Percentiles rank a stretch among this genome's conserved stretches.
Conservation (phyloP, 2,888 invertebrate species). For the Phalangium opilio region DNA sequence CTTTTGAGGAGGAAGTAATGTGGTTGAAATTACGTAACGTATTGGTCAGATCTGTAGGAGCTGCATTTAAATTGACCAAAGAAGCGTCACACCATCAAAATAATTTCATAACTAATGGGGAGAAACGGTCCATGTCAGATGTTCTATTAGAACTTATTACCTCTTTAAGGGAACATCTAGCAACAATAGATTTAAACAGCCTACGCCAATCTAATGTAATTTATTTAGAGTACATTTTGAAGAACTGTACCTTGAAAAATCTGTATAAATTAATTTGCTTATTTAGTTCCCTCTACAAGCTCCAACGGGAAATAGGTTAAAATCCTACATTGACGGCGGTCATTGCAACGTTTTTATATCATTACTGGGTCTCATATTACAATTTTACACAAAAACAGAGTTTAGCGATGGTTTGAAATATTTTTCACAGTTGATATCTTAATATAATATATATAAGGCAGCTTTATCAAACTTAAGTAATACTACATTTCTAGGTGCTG, state of each 20-base stretch:
- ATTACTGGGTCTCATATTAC: constrained; percentile 7
- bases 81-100: constrained; percentile 8
- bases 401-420: too few relatives aligned
- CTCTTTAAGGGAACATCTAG: constrained; percentile 10
- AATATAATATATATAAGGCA: too few relatives aligned
- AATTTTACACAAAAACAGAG: too few relatives aligned
- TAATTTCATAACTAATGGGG: constrained; percentile 14
- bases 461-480: too few relatives aligned
- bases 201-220: background rate
- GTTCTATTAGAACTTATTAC: constrained; percentile 10
- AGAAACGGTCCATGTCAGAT: constrained; percentile 10
- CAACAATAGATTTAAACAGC: constrained; percentile 7
- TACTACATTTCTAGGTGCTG: too few relatives aligned
- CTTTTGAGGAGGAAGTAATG: constrained; percentile 5
- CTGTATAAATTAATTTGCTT: background rate
- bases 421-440: too few relatives aligned
- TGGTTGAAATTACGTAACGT: constrained; percentile 32
- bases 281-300: constrained; percentile 16
- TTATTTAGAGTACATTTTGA: background rate
- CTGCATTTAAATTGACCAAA: constrained; percentile 20
- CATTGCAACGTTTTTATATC: constrained; percentile 16
- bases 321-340: constrained; percentile 13
- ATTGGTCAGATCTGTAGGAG: constrained; percentile 28
- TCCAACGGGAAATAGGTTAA: constrained; percentile 15
- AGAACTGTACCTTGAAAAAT: background rate